These are phyloP conservation scores for Megalurothrips usitatus DNA, from an alignment of 2,888 invertebrate species.

Conservation along the genomic window DNA sequence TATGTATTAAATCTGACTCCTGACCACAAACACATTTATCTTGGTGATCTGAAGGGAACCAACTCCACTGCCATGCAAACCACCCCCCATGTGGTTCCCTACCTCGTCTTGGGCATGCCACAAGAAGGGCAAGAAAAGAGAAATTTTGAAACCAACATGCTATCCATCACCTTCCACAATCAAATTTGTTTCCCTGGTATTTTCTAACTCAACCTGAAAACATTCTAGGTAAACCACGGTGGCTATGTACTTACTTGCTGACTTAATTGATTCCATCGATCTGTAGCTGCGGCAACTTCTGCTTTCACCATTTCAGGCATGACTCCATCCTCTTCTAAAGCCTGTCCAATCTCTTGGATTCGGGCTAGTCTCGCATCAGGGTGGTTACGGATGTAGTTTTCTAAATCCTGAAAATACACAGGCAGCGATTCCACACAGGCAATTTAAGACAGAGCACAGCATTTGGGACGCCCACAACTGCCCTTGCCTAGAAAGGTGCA, in stretches of 20 bases:
- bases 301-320: constrained; percentile 63
- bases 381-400: constrained; percentile 72
- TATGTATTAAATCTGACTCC: background rate
- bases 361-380: constrained; percentile 65
- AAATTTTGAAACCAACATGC: constrained; percentile 18
- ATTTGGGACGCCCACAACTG: background rate
- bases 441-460: background rate
- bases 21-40: background rate
- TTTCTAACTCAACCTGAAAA: constrained; percentile 31
- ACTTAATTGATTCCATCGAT: constrained; percentile 63
- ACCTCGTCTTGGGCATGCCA: background rate
- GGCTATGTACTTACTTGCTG: constrained; percentile 54
- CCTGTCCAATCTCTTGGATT: constrained; percentile 69
- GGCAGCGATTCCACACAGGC: constrained; percentile 12
- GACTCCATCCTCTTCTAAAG: constrained; percentile 69
- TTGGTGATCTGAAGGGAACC: background rate
- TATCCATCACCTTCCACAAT: constrained; percentile 21
- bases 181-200: constrained; percentile 34
- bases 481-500: background rate
- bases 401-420: constrained; percentile 61
- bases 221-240: constrained; percentile 28
- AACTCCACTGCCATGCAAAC: background rate
- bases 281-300: constrained; percentile 60
- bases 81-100: background rate
- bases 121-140: background rate